A percentile compares a stretch with the other conserved stretches of the same genome.
Evolutionary conservation across 2,888 invertebrate species (phyloP).

Genomic region (Caenorhabditis macrosperma): DNA sequence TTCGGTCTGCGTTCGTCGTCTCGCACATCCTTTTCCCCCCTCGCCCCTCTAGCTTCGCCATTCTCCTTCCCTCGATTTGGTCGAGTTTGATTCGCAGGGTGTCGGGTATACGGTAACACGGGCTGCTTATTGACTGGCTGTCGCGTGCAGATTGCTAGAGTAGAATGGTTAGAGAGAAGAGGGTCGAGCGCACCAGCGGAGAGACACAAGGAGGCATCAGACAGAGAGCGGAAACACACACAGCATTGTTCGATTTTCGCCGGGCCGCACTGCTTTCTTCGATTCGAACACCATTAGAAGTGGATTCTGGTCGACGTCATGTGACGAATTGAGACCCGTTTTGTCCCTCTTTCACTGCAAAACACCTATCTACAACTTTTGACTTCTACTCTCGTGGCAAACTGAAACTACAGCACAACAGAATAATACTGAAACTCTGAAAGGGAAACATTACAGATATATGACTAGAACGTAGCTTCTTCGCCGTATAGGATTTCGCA

Average conservation of each 20-base stretch:
- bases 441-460: constrained; percentile 20
- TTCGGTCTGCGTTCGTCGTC: not conserved
- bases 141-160: constrained; percentile 1
- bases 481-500: constrained; percentile 44
- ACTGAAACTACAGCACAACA: not conserved
- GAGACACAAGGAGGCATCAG: constrained; percentile 8
- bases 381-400: not conserved
- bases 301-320: constrained; percentile 32
- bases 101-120: constrained; percentile 11
- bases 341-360: not conserved
- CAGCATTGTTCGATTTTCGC: constrained; percentile 38
- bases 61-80: not conserved
- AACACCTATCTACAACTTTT: not conserved
- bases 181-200: not conserved
- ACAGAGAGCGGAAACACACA: constrained; percentile 14
- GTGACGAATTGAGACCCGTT: constrained; percentile 11
- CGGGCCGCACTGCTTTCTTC: constrained; percentile 25
- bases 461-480: constrained; percentile 56
- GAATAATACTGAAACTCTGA: not conserved
- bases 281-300: constrained; percentile 22
- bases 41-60: not conserved
- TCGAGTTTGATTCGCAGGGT: constrained; percentile 34
- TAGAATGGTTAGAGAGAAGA: not conserved
- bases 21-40: not conserved
- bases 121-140: not conserved